Percentiles rank a stretch among this genome's conserved stretches.
These are phyloP conservation scores for Drosophila ogumai DNA, from an alignment of 1,140 invertebrate species.

Conservation along the genomic window DNA sequence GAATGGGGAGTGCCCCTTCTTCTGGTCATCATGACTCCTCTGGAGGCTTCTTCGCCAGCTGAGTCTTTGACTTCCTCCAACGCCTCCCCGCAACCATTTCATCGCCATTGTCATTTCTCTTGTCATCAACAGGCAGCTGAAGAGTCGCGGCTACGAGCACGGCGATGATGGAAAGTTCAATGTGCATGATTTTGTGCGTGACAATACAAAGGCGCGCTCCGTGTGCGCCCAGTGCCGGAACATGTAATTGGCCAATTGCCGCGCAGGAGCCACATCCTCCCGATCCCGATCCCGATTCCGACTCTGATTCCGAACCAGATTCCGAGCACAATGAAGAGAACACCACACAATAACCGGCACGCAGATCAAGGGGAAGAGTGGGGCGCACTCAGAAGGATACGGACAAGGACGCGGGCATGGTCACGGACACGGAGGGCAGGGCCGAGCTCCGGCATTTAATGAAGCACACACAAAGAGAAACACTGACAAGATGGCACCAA, in stretches of 20 bases:
- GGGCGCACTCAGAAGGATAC: constrained; percentile 21
- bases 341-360: constrained; percentile 57
- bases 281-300: constrained; percentile 6
- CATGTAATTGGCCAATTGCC: constrained; percentile 67
- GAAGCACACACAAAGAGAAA: constrained; percentile 25
- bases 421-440: constrained; percentile 8
- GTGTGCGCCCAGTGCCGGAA: constrained; percentile 85
- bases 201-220: constrained; percentile 87
- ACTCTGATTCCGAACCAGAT: constrained; percentile 2
- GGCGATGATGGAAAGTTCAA: constrained; percentile 88
- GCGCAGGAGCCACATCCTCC: constrained; percentile 24
- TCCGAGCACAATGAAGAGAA: constrained; percentile 27
- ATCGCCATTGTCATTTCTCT: constrained; percentile 5
- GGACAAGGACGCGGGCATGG: constrained; percentile 5
- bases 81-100: background rate
- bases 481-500: constrained; percentile 54
- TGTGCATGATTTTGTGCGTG: constrained; percentile 89
- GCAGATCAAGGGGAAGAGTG: constrained; percentile 62
- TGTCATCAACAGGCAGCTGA: constrained; percentile 87
- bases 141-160: constrained; percentile 86
- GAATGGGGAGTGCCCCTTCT: background rate
- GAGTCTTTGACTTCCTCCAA: background rate
- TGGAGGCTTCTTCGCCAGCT: background rate
- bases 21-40: background rate
- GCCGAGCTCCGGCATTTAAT: constrained; percentile 49